Evolutionary conservation across 2,113 vertebrate species (phyloP), one percentile per base, ranked within the genome.

Genomic region (Leucosticte australis): DNA sequence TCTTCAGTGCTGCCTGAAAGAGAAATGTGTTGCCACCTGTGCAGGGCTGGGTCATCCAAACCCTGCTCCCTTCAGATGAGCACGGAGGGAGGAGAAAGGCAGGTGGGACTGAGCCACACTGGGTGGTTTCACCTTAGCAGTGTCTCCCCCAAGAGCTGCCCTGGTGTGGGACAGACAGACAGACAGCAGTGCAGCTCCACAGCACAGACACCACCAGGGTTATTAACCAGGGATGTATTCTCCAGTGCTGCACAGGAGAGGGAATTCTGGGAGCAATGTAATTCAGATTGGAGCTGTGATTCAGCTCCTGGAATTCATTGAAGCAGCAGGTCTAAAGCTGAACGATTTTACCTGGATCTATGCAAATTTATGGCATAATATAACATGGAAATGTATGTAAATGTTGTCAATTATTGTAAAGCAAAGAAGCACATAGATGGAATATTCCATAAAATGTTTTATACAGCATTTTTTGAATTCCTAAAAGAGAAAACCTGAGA

Each of bases 391-490:
- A 98, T 97, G 49, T 90, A 97, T 97, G 97, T 95, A 98, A 98
- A 98, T 98, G 81, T 92, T 96, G 96, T 96, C 97, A 97, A 97
- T 98, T 98, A 98, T 95, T 96, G 97, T 97, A 96, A 97, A 96
- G 96, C 96, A 94, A 94, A 97, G 83, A 83, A 89, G 94, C 73
- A 46, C 47, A 15, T 55, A 55, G 90, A 79, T 94, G 73, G 93
- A 95, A 77, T 94, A 90, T 96, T 97, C 93, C 63, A 87, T 94
- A 88, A 94, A 90, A 65, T 74, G 82, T 96, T 96, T 96, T 59
- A 68, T 88, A 77, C 37, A 68, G 85, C 82, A 30, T 63, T 75
- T 92, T 84, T 80, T 92, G 59, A 67, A 90, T 86, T 78, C 37
- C n/a, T 92, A 8, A 73, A 65, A 81, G 93, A 95, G 80, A 86